Evolutionary conservation across 1,140 invertebrate genomes (phyloP).

Genomic region (Drosophila takahashii): DNA sequence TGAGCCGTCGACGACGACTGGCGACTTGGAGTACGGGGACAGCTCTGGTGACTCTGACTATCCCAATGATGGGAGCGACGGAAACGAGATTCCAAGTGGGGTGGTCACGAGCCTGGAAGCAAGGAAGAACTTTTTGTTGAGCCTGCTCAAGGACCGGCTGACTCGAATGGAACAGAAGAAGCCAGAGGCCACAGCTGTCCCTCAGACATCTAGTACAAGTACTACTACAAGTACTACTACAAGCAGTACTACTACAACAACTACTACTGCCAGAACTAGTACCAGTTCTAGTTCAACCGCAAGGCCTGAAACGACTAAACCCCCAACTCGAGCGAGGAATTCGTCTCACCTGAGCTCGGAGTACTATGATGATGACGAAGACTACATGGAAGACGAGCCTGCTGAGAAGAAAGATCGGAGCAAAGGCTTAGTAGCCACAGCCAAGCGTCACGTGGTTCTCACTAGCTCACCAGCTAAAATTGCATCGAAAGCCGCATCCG

Average conservation of each 20-base stretch:
- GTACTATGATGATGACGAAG: slow-evolving; percentile 61
- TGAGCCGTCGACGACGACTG: background rate
- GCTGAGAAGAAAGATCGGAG: background rate
- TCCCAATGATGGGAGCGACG: slow-evolving; percentile 51
- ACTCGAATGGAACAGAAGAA: background rate
- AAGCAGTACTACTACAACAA: background rate
- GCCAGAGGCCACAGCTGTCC: background rate
- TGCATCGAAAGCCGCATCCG: background rate
- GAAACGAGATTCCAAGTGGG: background rate
- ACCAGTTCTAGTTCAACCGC: background rate
- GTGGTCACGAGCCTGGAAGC: slow-evolving; percentile 15
- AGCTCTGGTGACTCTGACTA: slow-evolving; percentile 54
- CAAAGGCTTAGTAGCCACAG: background rate
- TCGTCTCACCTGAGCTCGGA: slow-evolving; percentile 19
- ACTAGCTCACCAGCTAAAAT: background rate
- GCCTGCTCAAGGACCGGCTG: slow-evolving; percentile 38
- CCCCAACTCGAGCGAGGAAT: background rate
- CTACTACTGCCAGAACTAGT: background rate
- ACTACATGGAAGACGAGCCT: slow-evolving; percentile 56
- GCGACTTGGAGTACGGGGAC: slow-evolving; percentile 39
- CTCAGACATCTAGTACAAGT: background rate
- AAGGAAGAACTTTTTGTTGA: slow-evolving; percentile 31
- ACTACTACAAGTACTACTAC: background rate
- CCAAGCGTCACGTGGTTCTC: slow-evolving; percentile 19
- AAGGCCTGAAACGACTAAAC: background rate